Evolutionary conservation across 2,797 vertebrate genomes (phyloP), one percentile per base, ranked within the genome.

Genomic region (Rachycentron canadum): DNA sequence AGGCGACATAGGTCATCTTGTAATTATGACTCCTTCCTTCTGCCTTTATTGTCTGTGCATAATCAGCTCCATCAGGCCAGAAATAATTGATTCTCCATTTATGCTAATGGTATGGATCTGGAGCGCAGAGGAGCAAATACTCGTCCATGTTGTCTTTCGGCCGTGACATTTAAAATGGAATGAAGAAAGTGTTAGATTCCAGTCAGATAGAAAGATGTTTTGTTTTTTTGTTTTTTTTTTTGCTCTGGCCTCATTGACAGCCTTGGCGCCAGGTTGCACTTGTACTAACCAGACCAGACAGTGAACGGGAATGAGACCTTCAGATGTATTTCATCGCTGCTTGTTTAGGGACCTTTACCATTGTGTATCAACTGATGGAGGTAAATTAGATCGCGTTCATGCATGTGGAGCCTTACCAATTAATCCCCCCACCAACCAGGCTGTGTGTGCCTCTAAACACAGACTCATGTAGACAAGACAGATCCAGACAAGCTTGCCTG

Each of bases 41-140:
- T 84, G 88, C 73, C 86, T 88, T 88, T 92, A 91, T 91, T 90
- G 88, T 91, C 90, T 90, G 89, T 87, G 91, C 88, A 92, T 93
- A 90, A 93, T 94, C 91, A 86, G 88, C 80, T 91, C 88, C 86
- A 89, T 89, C 88, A 87, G 78, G 85, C 83, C 88, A 83, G 78
- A 85, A 93, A 93, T 93, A 93, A 94, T 93, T 88, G 78, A 94
- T 94, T 93, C 89, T 85, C 86, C 81, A 76, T 93, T 94, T 93
- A 93, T 95, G 92, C 91, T 93, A 93, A 95, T 94, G 73, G 45
- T 81, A 88, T 92, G 89, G 91, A 93, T 94, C 88, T 85, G 73
- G 87, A 88, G 88, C 84, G 26, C 68, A 70, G 85, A 83, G 68
- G 83, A 90, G 91, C 88, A 94, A 94, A 93, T 90, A 93, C 87